phyloP scores from a whole-genome alignment of 2,113 vertebrate genomes.

The Pelodiscus sinensis region DNA sequence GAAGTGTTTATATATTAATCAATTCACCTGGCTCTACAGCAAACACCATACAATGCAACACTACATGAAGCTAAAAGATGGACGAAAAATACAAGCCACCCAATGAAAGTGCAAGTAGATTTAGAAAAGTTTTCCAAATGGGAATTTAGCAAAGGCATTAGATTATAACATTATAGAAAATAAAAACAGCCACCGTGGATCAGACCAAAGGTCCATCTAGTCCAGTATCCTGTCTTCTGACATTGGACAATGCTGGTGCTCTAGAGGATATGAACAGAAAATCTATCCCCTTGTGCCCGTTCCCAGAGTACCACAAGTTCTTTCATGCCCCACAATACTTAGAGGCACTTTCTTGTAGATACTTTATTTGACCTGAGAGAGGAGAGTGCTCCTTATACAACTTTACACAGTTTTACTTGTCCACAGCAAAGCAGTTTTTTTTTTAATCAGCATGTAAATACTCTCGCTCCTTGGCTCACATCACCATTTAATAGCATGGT shows the following conservation, averaged over 20 bases:
- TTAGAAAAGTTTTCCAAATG: not conserved
- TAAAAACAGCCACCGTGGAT: no score
- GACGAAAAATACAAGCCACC: not conserved
- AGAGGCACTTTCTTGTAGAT: not conserved
- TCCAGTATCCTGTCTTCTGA: no score
- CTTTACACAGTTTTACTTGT: not conserved
- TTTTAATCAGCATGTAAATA: not conserved
- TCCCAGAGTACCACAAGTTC: rapidly evolving
- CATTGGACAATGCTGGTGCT: no score
- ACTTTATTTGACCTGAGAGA: not conserved
- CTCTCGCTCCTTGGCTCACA: not conserved
- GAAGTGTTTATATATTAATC: not conserved
- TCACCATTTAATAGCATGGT: no score
- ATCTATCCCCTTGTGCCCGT: no score
- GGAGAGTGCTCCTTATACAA: not conserved
- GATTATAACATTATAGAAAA: rapidly evolving
- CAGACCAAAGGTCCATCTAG: no score
- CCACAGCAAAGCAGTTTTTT: not conserved
- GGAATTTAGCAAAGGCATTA: not conserved
- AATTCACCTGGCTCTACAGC: not conserved
- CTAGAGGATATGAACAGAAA: no score
- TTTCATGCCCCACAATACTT: not conserved
- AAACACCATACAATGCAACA: not conserved
- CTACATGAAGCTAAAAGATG: not conserved
- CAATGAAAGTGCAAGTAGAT: not conserved